Conservation (phyloP, 2,113 vertebrate genomes). For the Colinus virginianus region DNA sequence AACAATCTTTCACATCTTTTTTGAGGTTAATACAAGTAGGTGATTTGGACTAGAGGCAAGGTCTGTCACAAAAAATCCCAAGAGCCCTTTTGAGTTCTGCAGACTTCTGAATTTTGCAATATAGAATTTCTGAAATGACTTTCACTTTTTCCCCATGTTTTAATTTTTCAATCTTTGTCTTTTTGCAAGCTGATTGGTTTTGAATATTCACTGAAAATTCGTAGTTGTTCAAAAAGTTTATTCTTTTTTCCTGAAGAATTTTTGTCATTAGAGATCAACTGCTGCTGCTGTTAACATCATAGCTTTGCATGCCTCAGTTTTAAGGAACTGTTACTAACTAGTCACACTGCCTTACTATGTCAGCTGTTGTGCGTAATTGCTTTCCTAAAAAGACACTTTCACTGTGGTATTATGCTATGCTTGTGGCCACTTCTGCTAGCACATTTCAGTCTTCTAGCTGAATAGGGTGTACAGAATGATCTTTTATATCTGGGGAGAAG, state of each 20-base stretch:
- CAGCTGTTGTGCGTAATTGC: background rate
- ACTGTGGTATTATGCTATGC: accelerated
- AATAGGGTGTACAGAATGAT: background rate
- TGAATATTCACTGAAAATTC: background rate
- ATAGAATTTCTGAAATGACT: background rate
- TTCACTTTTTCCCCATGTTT: accelerated
- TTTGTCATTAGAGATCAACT: background rate
- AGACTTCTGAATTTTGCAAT: background rate
- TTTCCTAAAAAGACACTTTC: background rate
- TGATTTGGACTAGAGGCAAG: background rate
- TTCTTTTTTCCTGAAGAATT: background rate
- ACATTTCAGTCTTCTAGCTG: background rate
- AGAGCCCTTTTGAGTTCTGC: background rate
- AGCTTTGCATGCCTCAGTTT: background rate
- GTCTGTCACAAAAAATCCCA: background rate
- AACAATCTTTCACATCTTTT: slow-evolving; percentile 3
- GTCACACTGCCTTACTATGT: background rate
- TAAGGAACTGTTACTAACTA: background rate
- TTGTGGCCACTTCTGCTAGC: background rate
- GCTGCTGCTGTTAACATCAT: background rate
- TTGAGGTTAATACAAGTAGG: slow-evolving; percentile 7
- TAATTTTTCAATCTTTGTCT: background rate
- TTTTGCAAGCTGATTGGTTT: background rate
- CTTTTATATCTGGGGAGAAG: background rate
- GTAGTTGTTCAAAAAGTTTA: background rate